A percentile compares a stretch with the other conserved stretches of the same genome.
These are phyloP conservation scores for Lampris megalopsis DNA, from an alignment of 2,113 vertebrate species.

Conservation along the genomic window DNA sequence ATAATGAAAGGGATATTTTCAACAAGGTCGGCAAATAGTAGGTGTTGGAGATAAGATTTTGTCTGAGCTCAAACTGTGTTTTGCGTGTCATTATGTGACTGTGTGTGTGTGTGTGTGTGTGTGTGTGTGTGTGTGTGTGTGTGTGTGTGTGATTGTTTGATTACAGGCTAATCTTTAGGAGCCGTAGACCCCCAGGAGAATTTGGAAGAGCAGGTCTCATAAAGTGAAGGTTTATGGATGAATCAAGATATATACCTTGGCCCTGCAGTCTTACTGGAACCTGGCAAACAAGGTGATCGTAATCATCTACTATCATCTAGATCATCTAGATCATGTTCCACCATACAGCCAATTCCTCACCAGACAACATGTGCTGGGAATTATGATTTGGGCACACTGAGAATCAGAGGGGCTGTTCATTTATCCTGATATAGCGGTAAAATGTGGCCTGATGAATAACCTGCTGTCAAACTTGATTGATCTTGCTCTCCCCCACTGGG, in stretches of 20 bases:
- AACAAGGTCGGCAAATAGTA: background rate
- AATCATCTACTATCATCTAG: no score
- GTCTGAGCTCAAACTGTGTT: no score
- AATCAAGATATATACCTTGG: constrained; percentile 11
- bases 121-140: background rate
- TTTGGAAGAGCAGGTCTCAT: constrained; percentile 3
- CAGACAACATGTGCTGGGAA: constrained; percentile 43
- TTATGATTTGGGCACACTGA: constrained; percentile 45
- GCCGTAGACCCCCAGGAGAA: background rate
- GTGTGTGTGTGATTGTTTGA: background rate
- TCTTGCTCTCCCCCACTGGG: constrained; percentile 30
- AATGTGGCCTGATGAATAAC: constrained; percentile 64
- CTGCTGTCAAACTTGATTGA: constrained; percentile 65
- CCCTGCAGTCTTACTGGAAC: background rate
- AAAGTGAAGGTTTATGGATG: constrained; percentile 41
- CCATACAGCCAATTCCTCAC: background rate
- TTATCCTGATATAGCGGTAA: constrained; percentile 53
- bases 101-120: background rate
- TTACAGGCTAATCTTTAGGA: background rate
- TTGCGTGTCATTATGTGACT: no score
- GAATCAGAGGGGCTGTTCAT: constrained; percentile 29
- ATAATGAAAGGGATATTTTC: background rate
- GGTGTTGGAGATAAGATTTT: background rate
- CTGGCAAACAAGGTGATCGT: constrained; percentile 5
- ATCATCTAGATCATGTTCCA: constrained; percentile 23